A percentile compares a stretch with the other conserved stretches of the same genome.
These are phyloP conservation scores for Daboia siamensis DNA, from an alignment of 2,113 vertebrate species.

Conservation along the genomic window DNA sequence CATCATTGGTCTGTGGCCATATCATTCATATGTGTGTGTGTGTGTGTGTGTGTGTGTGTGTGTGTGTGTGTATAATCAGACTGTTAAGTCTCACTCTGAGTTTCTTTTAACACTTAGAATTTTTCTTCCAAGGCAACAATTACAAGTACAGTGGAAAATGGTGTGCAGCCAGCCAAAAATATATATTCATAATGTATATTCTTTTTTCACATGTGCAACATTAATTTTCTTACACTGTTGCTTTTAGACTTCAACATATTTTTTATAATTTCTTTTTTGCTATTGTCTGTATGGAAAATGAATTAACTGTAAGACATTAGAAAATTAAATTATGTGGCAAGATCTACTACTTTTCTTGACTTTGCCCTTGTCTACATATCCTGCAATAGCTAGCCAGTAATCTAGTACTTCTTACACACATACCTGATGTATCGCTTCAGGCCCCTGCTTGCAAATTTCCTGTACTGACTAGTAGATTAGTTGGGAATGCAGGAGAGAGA, in stretches of 20 bases:
- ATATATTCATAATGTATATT: conserved; percentile 25
- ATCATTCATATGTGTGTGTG: not conserved
- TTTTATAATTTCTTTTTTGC: conserved; percentile 46
- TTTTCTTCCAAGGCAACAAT: conserved; percentile 46
- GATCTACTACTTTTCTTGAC: not conserved
- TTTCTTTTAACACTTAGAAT: conserved; percentile 39
- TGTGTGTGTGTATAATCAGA: not conserved
- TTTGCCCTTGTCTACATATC: conserved; percentile 27
- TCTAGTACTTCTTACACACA: not conserved
- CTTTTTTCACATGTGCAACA: conserved; percentile 42
- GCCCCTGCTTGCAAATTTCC: not conserved
- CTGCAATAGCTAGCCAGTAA: conserved; percentile 38
- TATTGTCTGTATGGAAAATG: conserved; percentile 11
- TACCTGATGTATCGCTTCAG: not conserved
- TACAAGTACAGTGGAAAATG: conserved; percentile 46
- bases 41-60: not conserved
- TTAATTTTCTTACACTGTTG: conserved; percentile 44
- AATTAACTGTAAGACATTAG: conserved; percentile 27
- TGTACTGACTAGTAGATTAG: not conserved
- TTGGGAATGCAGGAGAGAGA: not conserved
- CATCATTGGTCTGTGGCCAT: conserved; percentile 4
- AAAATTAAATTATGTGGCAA: conserved; percentile 19
- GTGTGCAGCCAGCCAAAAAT: conserved; percentile 50
- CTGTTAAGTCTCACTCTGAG: conserved; percentile 27
- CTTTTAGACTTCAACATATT: not conserved